Percentiles rank a stretch among this genome's conserved stretches.
phyloP scores from a whole-genome alignment of 2,797 vertebrate genomes.

The Hyperoplus lanceolatus region DNA sequence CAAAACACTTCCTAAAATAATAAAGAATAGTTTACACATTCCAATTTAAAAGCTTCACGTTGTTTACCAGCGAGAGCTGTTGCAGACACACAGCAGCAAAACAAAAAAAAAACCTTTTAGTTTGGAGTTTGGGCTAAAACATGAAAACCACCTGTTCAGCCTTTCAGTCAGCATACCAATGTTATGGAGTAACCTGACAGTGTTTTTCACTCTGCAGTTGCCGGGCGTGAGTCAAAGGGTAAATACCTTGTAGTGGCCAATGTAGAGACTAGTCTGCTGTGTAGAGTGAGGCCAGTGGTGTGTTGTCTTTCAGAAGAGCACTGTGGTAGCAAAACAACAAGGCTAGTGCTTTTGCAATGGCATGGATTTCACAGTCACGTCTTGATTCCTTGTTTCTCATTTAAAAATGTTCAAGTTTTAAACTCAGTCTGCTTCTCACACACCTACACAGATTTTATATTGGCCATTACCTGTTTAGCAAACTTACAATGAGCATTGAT shows the following conservation, averaged over 20 bases:
- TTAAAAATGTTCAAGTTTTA: neutral
- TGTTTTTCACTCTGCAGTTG: constrained; percentile 64
- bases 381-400: constrained; percentile 61
- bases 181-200: constrained; percentile 23
- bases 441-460: constrained; percentile 19
- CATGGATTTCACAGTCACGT: constrained; percentile 55
- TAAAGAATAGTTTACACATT: neutral
- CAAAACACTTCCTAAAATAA: neutral
- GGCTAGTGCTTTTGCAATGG: constrained; percentile 54
- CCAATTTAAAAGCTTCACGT: neutral
- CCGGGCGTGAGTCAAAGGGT: constrained; percentile 65
- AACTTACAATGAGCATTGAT: neutral
- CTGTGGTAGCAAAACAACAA: constrained; percentile 16
- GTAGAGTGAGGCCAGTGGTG: constrained; percentile 36
- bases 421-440: constrained; percentile 29
- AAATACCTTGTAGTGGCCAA: constrained; percentile 38
- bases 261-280: constrained; percentile 36
- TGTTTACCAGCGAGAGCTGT: neutral
- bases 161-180: constrained; percentile 1
- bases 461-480: neutral
- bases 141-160: constrained; percentile 21
- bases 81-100: too few species aligned
- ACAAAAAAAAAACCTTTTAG: neutral
- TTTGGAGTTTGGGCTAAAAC: constrained; percentile 59
- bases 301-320: constrained; percentile 36